These are phyloP conservation scores for Channa argus DNA, from an alignment of 2,113 vertebrate species.

Conservation along the genomic window DNA sequence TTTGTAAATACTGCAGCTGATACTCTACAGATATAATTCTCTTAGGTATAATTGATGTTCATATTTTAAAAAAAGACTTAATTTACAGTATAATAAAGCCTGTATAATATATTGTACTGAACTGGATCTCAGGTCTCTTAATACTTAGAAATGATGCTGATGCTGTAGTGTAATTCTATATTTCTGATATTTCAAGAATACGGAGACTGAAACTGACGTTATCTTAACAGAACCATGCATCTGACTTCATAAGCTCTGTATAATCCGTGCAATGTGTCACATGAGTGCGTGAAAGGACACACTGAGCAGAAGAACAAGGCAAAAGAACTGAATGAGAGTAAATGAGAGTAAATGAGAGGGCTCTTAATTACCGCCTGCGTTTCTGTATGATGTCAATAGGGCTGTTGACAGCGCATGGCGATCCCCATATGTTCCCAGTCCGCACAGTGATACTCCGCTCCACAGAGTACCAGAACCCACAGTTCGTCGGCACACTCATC, in stretches of 20 bases:
- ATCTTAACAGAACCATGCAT: not conserved
- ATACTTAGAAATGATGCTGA: too few species aligned
- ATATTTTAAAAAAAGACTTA: too few species aligned
- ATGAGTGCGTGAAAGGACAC: conserved; percentile 20
- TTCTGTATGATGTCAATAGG: conserved; percentile 86
- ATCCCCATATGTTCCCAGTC: conserved; percentile 79
- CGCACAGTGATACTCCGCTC: conserved; percentile 74
- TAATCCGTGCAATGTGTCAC: not conserved
- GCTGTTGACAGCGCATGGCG: conserved; percentile 83
- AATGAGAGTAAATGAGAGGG: conserved; percentile 52
- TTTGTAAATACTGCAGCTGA: conserved; percentile 41
- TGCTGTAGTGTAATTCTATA: too few species aligned
- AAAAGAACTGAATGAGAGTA: conserved; percentile 41
- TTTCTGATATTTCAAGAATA: too few species aligned
- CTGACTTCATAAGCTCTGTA: not conserved
- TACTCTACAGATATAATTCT: conserved; percentile 22
- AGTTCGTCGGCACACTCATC: conserved; percentile 83
- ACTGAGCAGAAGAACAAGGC: conserved; percentile 22
- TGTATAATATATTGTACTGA: not conserved
- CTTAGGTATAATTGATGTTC: not conserved
- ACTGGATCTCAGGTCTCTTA: too few species aligned
- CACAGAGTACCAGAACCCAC: conserved; percentile 73
- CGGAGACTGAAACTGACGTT: too few species aligned
- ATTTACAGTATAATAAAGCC: not conserved
- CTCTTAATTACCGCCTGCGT: conserved; percentile 84